Conservation (phyloP, 2,113 vertebrate species). For the Bettongia penicillata region DNA sequence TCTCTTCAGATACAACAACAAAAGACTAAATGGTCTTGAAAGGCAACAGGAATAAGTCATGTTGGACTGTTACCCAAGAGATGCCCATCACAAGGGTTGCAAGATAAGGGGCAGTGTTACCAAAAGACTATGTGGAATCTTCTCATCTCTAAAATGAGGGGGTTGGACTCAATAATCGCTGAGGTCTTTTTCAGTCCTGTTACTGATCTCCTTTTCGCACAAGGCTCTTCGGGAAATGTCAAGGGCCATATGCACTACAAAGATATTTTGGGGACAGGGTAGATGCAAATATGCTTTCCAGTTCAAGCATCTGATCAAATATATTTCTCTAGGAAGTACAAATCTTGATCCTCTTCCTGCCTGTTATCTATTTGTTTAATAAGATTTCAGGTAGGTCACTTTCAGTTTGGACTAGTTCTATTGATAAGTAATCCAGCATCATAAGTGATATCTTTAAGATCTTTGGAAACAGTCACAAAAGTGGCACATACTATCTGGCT, state of each 20-base stretch:
- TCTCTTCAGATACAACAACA: background rate
- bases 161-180: background rate
- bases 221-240: background rate
- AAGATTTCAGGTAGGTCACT: background rate
- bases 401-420: background rate
- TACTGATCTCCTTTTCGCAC: background rate
- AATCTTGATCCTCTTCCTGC: background rate
- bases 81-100: background rate
- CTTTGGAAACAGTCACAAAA: background rate
- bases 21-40: background rate
- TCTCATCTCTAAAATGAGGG: background rate
- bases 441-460: background rate
- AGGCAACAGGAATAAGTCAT: background rate
- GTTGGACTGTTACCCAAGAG: background rate
- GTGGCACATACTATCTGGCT: background rate
- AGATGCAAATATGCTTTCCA: background rate
- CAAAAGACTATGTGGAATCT: background rate
- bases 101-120: background rate
- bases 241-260: background rate
- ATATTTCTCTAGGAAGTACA: background rate
- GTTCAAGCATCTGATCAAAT: background rate
- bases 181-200: background rate
- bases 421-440: background rate
- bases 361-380: background rate
- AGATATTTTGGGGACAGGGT: background rate